Evolutionary conservation across 2,888 invertebrate genomes (phyloP).

Genomic region (Eristalis pertinax): DNA sequence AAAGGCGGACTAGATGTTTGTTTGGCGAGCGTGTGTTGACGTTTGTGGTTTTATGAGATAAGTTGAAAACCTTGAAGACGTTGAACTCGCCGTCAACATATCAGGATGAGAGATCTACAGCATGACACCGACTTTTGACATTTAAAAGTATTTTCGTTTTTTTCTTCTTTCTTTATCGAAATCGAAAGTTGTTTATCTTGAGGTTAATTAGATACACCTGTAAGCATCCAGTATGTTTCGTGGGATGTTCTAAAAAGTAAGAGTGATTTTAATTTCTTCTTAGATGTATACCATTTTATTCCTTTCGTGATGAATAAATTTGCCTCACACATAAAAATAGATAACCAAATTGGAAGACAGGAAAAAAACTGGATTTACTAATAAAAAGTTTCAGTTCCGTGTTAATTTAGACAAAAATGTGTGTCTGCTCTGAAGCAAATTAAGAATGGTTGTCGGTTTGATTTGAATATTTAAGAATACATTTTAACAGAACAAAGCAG

Average conservation of each 20-base stretch:
- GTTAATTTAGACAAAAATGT: conserved; percentile 44
- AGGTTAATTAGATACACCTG: conserved; percentile 28
- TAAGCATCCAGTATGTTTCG: neutral
- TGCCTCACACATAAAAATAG: neutral
- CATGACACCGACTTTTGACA: conserved; percentile 35
- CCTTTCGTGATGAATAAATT: neutral
- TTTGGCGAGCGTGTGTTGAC: conserved; percentile 27
- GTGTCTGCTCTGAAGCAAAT: conserved; percentile 6
- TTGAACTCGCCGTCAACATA: conserved; percentile 57
- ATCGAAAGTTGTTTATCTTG: conserved; percentile 55
- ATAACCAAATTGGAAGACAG: neutral
- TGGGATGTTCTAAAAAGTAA: conserved; percentile 42
- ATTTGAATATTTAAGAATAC: conserved; percentile 55
- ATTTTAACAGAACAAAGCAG: neutral
- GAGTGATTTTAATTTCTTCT: conserved; percentile 30
- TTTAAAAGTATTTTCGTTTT: conserved; percentile 14
- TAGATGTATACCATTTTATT: neutral
- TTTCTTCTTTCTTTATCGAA: conserved; percentile 21
- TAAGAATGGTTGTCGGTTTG: conserved; percentile 18
- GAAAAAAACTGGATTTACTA: conserved; percentile 45
- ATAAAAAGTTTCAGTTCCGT: conserved; percentile 56
- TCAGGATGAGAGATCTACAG: conserved; percentile 49
- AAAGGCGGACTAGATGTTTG: conserved; percentile 53
- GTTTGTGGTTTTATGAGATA: conserved; percentile 41
- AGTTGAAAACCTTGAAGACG: conserved; percentile 67